Evolutionary conservation across 2,113 vertebrate species (phyloP), one percentile per base, ranked within the genome.

Genomic region (Odocoileus virginianus): DNA sequence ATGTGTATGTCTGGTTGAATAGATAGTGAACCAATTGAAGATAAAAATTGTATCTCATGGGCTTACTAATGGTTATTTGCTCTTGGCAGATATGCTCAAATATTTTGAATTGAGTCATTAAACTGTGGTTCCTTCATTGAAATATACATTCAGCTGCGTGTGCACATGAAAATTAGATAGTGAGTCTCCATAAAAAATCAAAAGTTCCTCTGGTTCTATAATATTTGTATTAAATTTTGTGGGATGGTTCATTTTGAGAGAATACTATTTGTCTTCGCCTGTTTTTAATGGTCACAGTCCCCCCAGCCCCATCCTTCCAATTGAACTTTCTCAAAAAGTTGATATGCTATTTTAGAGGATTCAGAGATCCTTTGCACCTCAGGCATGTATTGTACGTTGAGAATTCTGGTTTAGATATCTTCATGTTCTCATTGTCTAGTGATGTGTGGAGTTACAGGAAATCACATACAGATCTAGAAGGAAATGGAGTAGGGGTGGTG

Each of bases 81-180:
- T 89, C 52, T 88, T 97, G 57, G 78, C 82, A 88, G 14, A 60
- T 95, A 90, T 2, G 8, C 11, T 40, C 27, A 86, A 52, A 61
- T 97, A 50, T 94, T 74, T 96, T 87, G 40, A 92, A 83, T 95
- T 88, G 55, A 90, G 58, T 90, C 54, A 61, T 84, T 74, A 89
- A 95, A 85, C 57, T 84, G 21, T 94, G 36, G 58, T 84, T 93
- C 33, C 89, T 96, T 52, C 36, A 64, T 91, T 96, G 84, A 89
- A 96, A 54, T 85, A 76, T 23, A 78, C 43, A 96, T 97, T 50
- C 25, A 89, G 58, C n/a, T 93, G 6, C 40, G 45, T 33, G 23
- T 60, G 10, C 40, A 36, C 2, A 81, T 91, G 58, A 95, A 91
- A 86, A 88, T 74, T 89, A 88, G 25, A 27, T 81, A 87, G 28